These are phyloP conservation scores for Notechis scutatus DNA, from an alignment of 2,113 vertebrate genomes.

Conservation along the genomic window DNA sequence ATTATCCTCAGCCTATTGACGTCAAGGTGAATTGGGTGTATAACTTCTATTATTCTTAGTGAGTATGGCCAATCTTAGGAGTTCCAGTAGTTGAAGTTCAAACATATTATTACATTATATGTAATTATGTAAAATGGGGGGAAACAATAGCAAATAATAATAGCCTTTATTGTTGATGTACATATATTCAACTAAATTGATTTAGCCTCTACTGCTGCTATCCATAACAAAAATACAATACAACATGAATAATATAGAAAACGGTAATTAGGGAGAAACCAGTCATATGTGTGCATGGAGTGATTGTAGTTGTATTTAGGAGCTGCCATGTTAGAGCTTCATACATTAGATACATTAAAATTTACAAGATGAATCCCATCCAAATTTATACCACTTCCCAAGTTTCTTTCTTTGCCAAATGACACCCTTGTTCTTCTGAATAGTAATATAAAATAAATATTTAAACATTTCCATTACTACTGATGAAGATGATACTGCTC, in stretches of 20 bases:
- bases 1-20: background rate
- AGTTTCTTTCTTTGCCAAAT: background rate
- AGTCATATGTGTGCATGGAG: too few relatives aligned
- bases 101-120: background rate
- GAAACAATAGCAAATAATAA: background rate
- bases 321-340: too few relatives aligned
- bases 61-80: background rate
- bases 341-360: background rate
- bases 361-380: background rate
- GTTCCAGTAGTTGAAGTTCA: background rate
- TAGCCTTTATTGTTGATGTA: too few relatives aligned
- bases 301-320: too few relatives aligned
- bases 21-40: background rate
- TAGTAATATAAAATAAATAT: background rate
- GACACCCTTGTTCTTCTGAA: background rate
- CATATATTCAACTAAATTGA: too few relatives aligned
- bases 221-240: too few relatives aligned
- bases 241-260: too few relatives aligned
- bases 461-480: background rate
- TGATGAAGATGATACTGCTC: background rate
- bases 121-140: background rate
- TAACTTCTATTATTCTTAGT: background rate
- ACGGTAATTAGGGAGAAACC: too few relatives aligned
- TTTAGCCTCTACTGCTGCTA: too few relatives aligned
- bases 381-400: background rate